phyloP scores from a whole-genome alignment of 2,113 vertebrate species.

The Poeciliopsis occidentalis region DNA sequence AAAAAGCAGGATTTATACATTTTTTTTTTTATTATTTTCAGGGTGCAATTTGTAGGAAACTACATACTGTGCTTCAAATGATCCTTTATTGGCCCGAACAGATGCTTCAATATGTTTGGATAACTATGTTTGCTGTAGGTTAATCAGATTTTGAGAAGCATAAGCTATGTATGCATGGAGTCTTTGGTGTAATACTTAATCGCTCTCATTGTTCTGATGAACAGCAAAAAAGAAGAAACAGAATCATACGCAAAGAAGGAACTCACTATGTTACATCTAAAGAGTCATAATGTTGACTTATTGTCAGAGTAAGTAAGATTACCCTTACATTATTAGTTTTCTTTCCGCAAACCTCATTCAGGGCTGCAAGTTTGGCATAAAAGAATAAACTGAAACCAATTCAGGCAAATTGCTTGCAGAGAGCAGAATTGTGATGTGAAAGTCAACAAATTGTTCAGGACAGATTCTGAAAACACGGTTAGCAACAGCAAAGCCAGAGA shows the following conservation, averaged over 20 bases:
- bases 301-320: slow-evolving; percentile 21
- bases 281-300: slow-evolving; percentile 1
- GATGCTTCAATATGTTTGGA: too few species aligned
- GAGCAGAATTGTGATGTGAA: slow-evolving; percentile 26
- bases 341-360: slow-evolving; percentile 1
- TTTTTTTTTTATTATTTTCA: too few species aligned
- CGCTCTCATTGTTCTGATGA: background rate
- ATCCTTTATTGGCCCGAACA: too few species aligned
- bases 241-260: too few species aligned
- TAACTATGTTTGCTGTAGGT: too few species aligned
- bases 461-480: slow-evolving; percentile 22
- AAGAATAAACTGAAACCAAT: slow-evolving; percentile 46
- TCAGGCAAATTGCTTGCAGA: slow-evolving; percentile 22
- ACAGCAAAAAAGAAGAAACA: background rate
- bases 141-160: too few species aligned
- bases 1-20: too few species aligned
- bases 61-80: too few species aligned
- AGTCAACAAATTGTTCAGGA: slow-evolving; percentile 35
- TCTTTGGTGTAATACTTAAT: too few species aligned
- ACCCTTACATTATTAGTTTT: slow-evolving; percentile 14
- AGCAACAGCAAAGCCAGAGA: slow-evolving; percentile 12
- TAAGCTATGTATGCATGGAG: too few species aligned
- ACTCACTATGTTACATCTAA: background rate
- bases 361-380: slow-evolving; percentile 2
- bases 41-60: too few species aligned